These are phyloP conservation scores for Prolemur simus DNA, from an alignment of 2,113 vertebrate species.

Conservation along the genomic window DNA sequence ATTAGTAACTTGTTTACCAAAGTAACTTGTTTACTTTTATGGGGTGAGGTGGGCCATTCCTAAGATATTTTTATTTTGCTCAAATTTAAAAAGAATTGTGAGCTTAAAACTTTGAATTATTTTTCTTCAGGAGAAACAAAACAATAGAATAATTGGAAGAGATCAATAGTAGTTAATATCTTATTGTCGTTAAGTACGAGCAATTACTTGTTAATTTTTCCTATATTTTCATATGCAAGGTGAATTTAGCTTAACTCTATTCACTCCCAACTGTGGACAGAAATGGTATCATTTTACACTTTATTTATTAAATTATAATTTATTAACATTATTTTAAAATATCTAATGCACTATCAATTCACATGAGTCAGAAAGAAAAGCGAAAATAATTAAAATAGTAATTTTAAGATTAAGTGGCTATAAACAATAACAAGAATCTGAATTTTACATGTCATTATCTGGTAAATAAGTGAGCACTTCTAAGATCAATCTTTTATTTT, in stretches of 20 bases:
- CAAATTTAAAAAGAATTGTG: background rate
- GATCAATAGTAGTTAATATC: background rate
- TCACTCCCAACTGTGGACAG: background rate
- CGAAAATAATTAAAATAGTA: conserved; percentile 35
- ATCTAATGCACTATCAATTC: conserved; percentile 15
- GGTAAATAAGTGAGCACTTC: background rate
- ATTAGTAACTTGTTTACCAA: background rate
- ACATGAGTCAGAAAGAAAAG: background rate
- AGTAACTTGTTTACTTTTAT: background rate
- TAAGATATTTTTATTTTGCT: background rate
- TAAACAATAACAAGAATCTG: background rate
- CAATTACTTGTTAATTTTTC: background rate
- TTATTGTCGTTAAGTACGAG: background rate
- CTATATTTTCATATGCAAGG: conserved; percentile 6
- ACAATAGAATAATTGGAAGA: background rate
- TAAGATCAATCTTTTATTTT: conserved; percentile 9
- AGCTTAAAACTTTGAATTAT: background rate
- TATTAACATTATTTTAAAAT: conserved; percentile 28
- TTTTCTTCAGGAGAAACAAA: background rate
- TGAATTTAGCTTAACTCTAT: conserved; percentile 31
- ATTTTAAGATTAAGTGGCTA: background rate
- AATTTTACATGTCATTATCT: background rate
- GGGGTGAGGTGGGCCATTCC: background rate
- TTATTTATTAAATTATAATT: background rate
- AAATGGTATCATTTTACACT: background rate